Percentiles rank a stretch among this genome's conserved stretches.
These are phyloP conservation scores for Acleris cristana DNA, from an alignment of 2,888 invertebrate species.

Conservation along the genomic window DNA sequence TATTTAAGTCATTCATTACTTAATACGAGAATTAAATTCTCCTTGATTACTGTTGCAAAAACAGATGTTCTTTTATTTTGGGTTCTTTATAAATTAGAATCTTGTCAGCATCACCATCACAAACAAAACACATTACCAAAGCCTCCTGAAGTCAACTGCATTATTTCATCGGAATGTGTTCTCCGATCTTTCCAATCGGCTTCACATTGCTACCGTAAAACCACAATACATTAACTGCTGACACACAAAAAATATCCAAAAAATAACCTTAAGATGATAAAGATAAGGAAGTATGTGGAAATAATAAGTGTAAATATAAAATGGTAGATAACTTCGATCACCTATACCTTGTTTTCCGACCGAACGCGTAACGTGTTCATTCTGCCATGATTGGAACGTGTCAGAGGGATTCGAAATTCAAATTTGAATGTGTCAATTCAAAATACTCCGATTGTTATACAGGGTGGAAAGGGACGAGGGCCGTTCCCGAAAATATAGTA, in stretches of 20 bases:
- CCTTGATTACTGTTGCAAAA: too few relatives aligned
- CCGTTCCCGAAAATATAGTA: too few relatives aligned
- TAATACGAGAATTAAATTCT: too few relatives aligned
- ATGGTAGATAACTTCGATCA: conserved; percentile 52
- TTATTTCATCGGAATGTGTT: conserved; percentile 69
- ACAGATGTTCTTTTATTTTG: too few relatives aligned
- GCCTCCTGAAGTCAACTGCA: conserved; percentile 43
- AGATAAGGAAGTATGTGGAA: neutral
- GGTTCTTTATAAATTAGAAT: neutral
- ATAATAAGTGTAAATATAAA: conserved; percentile 17
- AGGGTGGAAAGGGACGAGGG: too few relatives aligned
- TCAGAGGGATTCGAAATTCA: conserved; percentile 65
- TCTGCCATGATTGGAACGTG: conserved; percentile 59
- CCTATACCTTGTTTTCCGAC: conserved; percentile 61
- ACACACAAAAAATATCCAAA: neutral
- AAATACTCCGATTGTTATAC: conserved; percentile 37
- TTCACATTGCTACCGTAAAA: conserved; percentile 67
- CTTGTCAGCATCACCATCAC: neutral
- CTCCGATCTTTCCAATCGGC: conserved; percentile 73
- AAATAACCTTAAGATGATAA: conserved; percentile 37
- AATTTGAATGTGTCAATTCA: conserved; percentile 67
- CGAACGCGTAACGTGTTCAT: conserved; percentile 60
- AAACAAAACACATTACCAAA: neutral
- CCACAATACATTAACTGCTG: conserved; percentile 32
- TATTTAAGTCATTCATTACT: too few relatives aligned